Base-by-base conservation (phyloP, 2,797 vertebrate genomes). In the Onychomys torridus region DNA sequence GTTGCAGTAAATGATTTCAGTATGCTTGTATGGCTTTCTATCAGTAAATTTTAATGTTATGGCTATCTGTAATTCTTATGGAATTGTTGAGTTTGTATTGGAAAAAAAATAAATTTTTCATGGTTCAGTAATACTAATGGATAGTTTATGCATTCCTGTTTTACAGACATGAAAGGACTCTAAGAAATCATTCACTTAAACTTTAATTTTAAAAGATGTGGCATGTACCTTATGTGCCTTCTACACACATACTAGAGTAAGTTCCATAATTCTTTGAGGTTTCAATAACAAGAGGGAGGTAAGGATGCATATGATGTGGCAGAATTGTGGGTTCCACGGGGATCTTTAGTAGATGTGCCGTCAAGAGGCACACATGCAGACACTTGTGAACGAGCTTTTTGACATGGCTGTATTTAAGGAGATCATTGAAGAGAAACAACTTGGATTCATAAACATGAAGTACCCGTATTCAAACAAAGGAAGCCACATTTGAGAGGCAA, bases 1-100 rank as follows among this genome's bases (percentile, higher is more conserved):
- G 67, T 87, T 96, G 96, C 37, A 25, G 40, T 79, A 63, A 95
- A 40, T 61, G 40, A 61, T 81, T 96, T 91, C 83, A 81, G 88
- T 90, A 85, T 37, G n/a, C 27, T 69, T 71, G 16, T 76, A 85
- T 81, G 25, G 34, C 76, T 93, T 91, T 90, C 84, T 57, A 76
- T 71, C 46, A 92, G 5, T 97, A 23, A 37, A 73, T 76, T 90
- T 94, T 34, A 76, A 76, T 55, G 7, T 81, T 59, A 93, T 17
- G 4, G 25, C 87, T 57, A 89, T 49, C 17, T 55, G 71, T 78
- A 49, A 89, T 65, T 96, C 37, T 89, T 90, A 69, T 0, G 61
- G 55, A 69, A 88, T 79, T 95, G 40, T 23, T 75, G 40, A 55
- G 3, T 75, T 90, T 96, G 25, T 61, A 40, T 29, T 92, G 13